phyloP scores from a whole-genome alignment of 2,888 invertebrate genomes.

The Pristionchus mayeri region DNA sequence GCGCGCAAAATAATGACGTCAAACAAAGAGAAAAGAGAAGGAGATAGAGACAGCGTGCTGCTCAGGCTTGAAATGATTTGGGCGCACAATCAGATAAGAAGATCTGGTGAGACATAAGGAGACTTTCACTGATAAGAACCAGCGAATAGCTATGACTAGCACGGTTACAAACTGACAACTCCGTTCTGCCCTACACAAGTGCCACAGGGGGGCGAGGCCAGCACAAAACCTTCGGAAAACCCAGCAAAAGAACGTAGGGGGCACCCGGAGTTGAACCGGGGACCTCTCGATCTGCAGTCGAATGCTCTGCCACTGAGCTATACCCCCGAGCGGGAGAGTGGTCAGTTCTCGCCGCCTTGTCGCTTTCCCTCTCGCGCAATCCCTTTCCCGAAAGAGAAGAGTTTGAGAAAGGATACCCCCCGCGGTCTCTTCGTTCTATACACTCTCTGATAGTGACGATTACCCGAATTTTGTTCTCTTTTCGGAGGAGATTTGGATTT shows the following conservation, averaged over 20 bases:
- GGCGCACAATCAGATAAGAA: neutral
- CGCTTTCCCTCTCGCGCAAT: neutral
- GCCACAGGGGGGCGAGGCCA: neutral
- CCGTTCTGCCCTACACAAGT: neutral
- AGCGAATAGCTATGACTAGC: neutral
- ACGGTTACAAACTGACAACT: neutral
- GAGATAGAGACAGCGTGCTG: neutral
- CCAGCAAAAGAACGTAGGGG: slow-evolving; percentile 54
- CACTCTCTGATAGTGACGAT: too few relatives aligned
- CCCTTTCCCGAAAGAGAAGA: neutral
- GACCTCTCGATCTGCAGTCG: slow-evolving; percentile 72
- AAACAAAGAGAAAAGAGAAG: neutral
- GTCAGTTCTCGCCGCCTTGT: neutral
- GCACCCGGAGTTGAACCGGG: slow-evolving; percentile 68
- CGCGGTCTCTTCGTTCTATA: neutral
- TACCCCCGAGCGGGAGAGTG: slow-evolving; percentile 53
- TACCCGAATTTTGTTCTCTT: too few relatives aligned
- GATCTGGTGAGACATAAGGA: neutral
- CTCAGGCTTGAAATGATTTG: slow-evolving; percentile 18
- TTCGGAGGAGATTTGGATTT: neutral
- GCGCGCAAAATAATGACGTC: slow-evolving; percentile 1
- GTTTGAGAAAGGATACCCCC: neutral
- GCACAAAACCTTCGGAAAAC: neutral
- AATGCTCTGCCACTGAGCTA: slow-evolving; percentile 73
- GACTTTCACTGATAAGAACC: neutral